Conservation (phyloP, 2,888 invertebrate genomes). For the Andrena hattorfiana region DNA sequence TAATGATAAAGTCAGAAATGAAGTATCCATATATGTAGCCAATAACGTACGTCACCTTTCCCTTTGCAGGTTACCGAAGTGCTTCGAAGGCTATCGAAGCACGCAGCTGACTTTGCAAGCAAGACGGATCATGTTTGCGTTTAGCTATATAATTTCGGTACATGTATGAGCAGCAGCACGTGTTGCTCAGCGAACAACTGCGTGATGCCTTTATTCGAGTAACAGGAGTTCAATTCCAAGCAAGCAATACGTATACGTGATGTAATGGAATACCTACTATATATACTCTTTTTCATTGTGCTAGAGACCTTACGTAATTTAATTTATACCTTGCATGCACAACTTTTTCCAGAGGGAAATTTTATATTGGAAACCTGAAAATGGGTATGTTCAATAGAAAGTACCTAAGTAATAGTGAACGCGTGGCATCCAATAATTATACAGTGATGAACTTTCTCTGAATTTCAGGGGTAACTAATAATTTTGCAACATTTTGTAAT, state of each 20-base stretch:
- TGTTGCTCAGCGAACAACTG: slow-evolving; percentile 17
- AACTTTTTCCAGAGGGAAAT: neutral
- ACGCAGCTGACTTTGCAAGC: slow-evolving; percentile 11
- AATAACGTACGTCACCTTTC: neutral
- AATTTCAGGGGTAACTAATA: slow-evolving; percentile 11
- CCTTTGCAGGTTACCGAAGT: neutral
- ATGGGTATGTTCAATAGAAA: slow-evolving; percentile 9
- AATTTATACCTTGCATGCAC: slow-evolving; percentile 15
- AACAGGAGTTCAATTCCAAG: slow-evolving; percentile 27
- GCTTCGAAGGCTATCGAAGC: neutral
- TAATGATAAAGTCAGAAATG: neutral
- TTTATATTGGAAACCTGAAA: slow-evolving; percentile 3
- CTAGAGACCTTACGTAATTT: slow-evolving; percentile 32
- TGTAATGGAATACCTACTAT: slow-evolving; percentile 6
- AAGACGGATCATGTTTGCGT: slow-evolving; percentile 35
- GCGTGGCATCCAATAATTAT: slow-evolving; percentile 16
- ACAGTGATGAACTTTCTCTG: neutral
- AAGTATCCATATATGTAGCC: neutral
- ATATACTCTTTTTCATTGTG: neutral
- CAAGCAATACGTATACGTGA: neutral
- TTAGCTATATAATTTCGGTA: slow-evolving; percentile 30
- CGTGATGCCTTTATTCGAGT: slow-evolving; percentile 37
- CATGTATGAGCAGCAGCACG: slow-evolving; percentile 14
- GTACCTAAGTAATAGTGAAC: slow-evolving; percentile 13
- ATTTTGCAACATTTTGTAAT: neutral